Evolutionary conservation across 2,888 invertebrate species (phyloP), one percentile per base, ranked within the genome.

Genomic region (Frankliniella fusca): DNA sequence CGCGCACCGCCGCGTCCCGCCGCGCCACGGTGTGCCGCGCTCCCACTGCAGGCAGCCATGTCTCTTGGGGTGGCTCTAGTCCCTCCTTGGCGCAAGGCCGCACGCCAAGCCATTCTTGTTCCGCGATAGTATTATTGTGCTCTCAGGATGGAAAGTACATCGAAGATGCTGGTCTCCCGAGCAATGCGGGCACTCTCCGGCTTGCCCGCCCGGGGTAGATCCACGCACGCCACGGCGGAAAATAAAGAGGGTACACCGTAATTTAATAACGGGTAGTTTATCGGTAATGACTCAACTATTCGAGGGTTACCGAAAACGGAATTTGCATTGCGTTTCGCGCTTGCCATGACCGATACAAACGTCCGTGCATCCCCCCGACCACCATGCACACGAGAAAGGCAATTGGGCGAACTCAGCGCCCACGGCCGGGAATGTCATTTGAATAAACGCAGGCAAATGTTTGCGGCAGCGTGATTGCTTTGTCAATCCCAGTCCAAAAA

Each of bases 391-490:
- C 61, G 61, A 0, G 20, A 61, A 54, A 61, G 38, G 38, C 38
- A 38, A 38, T 38, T 38, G 38, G 38, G 38, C 38, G 5, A 38
- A 38, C 38, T 2, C 38, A 38, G 38, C 38, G 38, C 38, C 38
- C 38, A 3, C 38, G 38, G 38, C 38, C 38, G 38, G 38, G 38
- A 38, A 38, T 38, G 38, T 38, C 38, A 61, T 61, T 61, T 61
- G 61, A 61, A 61, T 61, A 61, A 61, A 61, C 61, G 61, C 15
- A 18, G 61, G 61, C 61, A 61, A 61, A 61, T 61, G 61, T 61
- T 61, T 61, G 61, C 61, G 61, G 61, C 18, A n/a, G 61, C 61
- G 61, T 61, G 61, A 61, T 61, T 61, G 61, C 61, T 61, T 61
- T 61, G 20, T 15, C 61, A 61, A 61, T 54, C 54, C 15, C 50